Conservation (phyloP, 2,888 invertebrate species). For the Phaedon cochleariae region DNA sequence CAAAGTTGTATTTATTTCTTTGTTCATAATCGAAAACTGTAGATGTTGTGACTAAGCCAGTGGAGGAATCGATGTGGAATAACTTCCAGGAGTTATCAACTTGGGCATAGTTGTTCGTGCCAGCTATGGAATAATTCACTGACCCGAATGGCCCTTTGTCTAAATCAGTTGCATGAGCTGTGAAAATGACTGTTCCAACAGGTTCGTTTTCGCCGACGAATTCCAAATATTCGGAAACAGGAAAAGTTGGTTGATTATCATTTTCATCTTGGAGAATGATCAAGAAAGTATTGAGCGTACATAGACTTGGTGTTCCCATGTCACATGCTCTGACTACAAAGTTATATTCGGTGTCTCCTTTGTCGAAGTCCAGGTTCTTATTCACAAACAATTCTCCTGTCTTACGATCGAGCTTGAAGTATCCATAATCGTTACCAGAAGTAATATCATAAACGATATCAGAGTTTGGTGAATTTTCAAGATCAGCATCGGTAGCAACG, state of each 20-base stretch:
- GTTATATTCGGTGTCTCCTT: constrained; percentile 74
- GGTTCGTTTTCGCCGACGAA: constrained; percentile 91
- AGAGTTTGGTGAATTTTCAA: constrained; percentile 77
- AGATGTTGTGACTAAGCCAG: constrained; percentile 83
- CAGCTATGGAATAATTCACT: constrained; percentile 85
- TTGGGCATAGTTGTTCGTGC: too few relatives aligned
- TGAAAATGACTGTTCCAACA: constrained; percentile 85
- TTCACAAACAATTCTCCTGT: constrained; percentile 80
- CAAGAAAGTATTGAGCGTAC: constrained; percentile 77
- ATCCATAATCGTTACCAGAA: constrained; percentile 84
- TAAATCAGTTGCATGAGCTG: constrained; percentile 88
- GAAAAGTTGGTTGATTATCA: constrained; percentile 90
- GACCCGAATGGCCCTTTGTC: constrained; percentile 87
- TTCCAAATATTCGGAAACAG: constrained; percentile 87
- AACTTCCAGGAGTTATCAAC: constrained; percentile 82
- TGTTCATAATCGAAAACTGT: constrained; percentile 90
- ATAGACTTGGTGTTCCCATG: constrained; percentile 73
- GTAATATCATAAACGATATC: constrained; percentile 85
- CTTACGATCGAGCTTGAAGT: constrained; percentile 76
- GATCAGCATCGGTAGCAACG: constrained; percentile 78
- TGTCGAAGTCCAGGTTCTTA: constrained; percentile 82
- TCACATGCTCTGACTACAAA: constrained; percentile 88
- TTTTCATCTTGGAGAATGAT: constrained; percentile 88
- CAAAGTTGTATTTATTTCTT: constrained; percentile 83
- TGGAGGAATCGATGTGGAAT: constrained; percentile 80